A percentile compares a stretch with the other conserved stretches of the same genome.
Conservation (phyloP, 2,888 invertebrate genomes). For the Tupiocoris notatus region DNA sequence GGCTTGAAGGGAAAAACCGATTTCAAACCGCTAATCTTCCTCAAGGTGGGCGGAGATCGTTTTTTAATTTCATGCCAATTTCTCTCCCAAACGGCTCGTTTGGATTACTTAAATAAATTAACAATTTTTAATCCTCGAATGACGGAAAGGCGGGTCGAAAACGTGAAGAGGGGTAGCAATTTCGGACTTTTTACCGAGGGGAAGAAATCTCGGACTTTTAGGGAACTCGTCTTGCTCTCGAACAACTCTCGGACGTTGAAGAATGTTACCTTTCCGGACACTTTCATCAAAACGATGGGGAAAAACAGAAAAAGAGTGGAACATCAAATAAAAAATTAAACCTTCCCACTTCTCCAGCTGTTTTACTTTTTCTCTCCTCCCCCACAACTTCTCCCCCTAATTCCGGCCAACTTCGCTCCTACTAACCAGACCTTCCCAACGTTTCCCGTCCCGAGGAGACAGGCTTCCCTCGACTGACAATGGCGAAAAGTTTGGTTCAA, state of each 20-base stretch:
- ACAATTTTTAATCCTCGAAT: slow-evolving; percentile 35
- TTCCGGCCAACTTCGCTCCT: background rate
- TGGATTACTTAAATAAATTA: slow-evolving; percentile 41
- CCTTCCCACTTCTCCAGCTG: slow-evolving; percentile 7
- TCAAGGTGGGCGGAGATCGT: slow-evolving; percentile 10
- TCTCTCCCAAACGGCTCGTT: slow-evolving; percentile 20
- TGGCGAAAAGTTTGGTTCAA: slow-evolving; percentile 39
- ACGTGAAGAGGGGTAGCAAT: background rate
- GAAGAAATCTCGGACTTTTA: background rate
- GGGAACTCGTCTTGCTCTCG: background rate
- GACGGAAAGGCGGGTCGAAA: slow-evolving; percentile 23
- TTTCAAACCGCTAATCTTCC: slow-evolving; percentile 26
- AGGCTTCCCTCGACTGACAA: slow-evolving; percentile 20
- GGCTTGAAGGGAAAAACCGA: slow-evolving; percentile 23
- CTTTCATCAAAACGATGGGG: background rate
- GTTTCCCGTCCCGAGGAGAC: slow-evolving; percentile 12
- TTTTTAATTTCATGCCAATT: slow-evolving; percentile 38
- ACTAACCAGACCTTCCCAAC: slow-evolving; percentile 3
- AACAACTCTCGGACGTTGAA: background rate
- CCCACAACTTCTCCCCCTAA: too few species aligned
- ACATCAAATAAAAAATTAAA: slow-evolving; percentile 46
- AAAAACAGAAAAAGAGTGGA: slow-evolving; percentile 20
- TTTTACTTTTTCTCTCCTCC: background rate
- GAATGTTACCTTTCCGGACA: background rate
- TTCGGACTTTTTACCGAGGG: background rate